phyloP scores from a whole-genome alignment of 2,888 invertebrate genomes.

The Andrena praecox region DNA sequence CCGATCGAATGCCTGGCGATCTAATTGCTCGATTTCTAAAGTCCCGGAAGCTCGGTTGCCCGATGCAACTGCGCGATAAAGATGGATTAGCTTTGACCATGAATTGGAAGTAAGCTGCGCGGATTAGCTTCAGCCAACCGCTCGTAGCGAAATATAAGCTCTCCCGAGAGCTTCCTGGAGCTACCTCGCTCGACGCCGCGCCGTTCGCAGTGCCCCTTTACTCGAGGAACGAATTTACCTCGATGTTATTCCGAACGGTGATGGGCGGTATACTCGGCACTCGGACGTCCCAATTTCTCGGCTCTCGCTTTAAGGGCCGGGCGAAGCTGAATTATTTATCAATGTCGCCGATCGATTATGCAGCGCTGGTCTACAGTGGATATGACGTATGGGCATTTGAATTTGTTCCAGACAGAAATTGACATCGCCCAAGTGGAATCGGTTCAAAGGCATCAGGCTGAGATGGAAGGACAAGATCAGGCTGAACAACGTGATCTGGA shows the following conservation, averaged over 20 bases:
- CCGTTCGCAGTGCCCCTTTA: constrained; percentile 6
- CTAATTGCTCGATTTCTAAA: not conserved
- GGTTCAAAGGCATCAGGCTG: constrained; percentile 98
- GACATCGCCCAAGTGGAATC: constrained; percentile 99
- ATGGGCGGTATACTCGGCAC: too few species aligned
- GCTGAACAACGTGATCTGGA: constrained; percentile 99
- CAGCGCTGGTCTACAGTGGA: constrained; percentile 48
- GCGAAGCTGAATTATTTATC: not conserved
- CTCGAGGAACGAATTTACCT: too few species aligned
- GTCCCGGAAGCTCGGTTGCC: not conserved
- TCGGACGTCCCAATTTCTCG: not conserved
- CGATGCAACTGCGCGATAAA: constrained; percentile 21
- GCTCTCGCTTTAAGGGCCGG: not conserved
- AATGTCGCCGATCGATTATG: not conserved
- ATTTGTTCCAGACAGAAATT: constrained; percentile 95
- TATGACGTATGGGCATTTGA: constrained; percentile 74
- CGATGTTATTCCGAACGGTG: too few species aligned
- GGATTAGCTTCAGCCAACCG: constrained; percentile 24
- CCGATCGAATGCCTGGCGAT: not conserved
- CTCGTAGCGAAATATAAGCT: constrained; percentile 10
- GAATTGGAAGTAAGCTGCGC: constrained; percentile 7
- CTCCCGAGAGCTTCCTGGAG: constrained; percentile 29
- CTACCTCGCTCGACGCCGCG: constrained; percentile 14
- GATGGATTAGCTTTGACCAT: not conserved
- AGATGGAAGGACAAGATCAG: constrained; percentile 99